A percentile compares a stretch with the other conserved stretches of the same genome.
Conservation (phyloP, 2,888 invertebrate genomes). For the Tenthredo livida region DNA sequence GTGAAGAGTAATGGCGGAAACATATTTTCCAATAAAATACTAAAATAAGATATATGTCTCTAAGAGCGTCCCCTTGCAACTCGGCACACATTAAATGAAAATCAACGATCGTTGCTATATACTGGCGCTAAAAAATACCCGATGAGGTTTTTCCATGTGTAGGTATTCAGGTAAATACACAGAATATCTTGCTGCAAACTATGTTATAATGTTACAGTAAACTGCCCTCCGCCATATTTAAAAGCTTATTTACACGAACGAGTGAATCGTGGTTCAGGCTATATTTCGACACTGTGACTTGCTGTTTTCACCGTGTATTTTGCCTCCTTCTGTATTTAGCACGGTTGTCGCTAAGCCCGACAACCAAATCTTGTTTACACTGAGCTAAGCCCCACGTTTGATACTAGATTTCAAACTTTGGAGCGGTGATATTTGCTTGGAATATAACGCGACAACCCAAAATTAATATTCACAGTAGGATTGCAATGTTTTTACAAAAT, state of each 20-base stretch:
- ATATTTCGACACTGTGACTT: not conserved
- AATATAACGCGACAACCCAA: not conserved
- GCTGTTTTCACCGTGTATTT: not conserved
- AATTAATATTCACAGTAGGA: not conserved
- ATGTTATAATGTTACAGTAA: constrained; percentile 3
- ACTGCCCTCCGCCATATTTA: not conserved
- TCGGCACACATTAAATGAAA: constrained; percentile 32
- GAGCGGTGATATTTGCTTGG: not conserved
- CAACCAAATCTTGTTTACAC: not conserved
- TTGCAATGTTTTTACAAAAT: no score
- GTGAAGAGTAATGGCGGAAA: not conserved
- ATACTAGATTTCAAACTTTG: not conserved
- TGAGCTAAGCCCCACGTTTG: not conserved
- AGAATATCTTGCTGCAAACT: not conserved
- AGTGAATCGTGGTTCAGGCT: not conserved
- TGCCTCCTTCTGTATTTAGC: not conserved
- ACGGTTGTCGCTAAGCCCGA: not conserved
- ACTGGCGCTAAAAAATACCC: not conserved
- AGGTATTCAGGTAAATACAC: not conserved
- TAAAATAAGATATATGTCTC: constrained; percentile 21
- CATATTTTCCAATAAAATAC: constrained; percentile 36
- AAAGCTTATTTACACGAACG: not conserved
- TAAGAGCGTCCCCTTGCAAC: not conserved
- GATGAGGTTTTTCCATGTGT: not conserved
- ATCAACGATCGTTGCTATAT: constrained; percentile 30